Percentiles rank a stretch among this genome's conserved stretches.
These are phyloP conservation scores for Nomada ruficornis DNA, from an alignment of 2,888 invertebrate genomes.

Conservation along the genomic window DNA sequence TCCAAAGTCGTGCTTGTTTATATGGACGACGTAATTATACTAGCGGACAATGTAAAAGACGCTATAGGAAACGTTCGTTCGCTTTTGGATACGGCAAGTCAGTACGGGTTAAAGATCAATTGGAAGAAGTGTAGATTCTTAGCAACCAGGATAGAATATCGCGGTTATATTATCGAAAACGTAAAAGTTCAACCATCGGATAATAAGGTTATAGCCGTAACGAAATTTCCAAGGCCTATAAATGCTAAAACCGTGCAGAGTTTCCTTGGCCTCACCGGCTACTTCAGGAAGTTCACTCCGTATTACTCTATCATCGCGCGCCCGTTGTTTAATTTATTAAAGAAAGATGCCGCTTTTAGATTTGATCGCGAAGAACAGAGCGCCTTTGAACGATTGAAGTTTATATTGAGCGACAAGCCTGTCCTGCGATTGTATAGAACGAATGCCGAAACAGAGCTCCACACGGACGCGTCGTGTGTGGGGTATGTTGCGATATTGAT, in stretches of 20 bases:
- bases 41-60: background rate
- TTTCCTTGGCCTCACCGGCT: background rate
- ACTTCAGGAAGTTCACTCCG: background rate
- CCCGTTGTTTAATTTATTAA: background rate
- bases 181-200: slow-evolving; percentile 3
- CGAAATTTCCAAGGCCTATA: slow-evolving; percentile 15
- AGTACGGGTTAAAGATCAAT: slow-evolving; percentile 7
- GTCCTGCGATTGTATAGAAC: slow-evolving; percentile 49
- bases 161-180: slow-evolving; percentile 12
- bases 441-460: no score
- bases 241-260: background rate
- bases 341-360: background rate
- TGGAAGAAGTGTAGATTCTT: slow-evolving; percentile 22
- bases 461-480: no score
- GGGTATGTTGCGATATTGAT: no score
- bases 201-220: slow-evolving; percentile 15
- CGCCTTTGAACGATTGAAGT: background rate
- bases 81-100: background rate
- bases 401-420: slow-evolving; percentile 19
- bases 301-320: background rate
- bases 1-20: background rate
- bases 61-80: background rate
- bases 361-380: background rate
- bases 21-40: slow-evolving; percentile 1
- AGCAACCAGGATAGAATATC: background rate